Evolutionary conservation across 1,140 invertebrate genomes (phyloP).

Genomic region (Drosophila bipectinata): DNA sequence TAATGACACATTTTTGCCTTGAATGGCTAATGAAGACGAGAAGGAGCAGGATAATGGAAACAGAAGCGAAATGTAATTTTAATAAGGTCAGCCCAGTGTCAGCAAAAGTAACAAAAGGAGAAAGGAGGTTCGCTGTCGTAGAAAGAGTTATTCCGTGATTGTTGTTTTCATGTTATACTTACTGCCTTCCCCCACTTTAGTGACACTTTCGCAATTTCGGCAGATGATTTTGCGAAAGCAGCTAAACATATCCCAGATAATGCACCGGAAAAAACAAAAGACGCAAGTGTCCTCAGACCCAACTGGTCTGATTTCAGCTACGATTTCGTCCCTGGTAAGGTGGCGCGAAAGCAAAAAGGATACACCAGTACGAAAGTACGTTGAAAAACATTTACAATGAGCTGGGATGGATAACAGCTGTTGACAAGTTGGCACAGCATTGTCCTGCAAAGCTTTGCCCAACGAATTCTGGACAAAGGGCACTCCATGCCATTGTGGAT

Average conservation of each 20-base stretch:
- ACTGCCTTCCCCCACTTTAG: slow-evolving; percentile 42
- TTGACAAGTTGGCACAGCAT: slow-evolving; percentile 21
- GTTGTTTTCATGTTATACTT: slow-evolving; percentile 25
- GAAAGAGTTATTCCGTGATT: slow-evolving; percentile 56
- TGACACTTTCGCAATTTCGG: slow-evolving; percentile 75
- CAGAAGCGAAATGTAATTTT: slow-evolving; percentile 57
- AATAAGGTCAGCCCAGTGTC: slow-evolving; percentile 34
- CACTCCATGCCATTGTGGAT: slow-evolving; percentile 12
- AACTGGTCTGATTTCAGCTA: slow-evolving; percentile 19
- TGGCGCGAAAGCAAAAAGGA: slow-evolving; percentile 8
- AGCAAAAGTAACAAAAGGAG: background rate
- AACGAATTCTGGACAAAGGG: slow-evolving; percentile 12
- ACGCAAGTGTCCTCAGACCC: slow-evolving; percentile 13
- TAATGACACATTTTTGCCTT: slow-evolving; percentile 25
- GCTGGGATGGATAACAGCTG: slow-evolving; percentile 38
- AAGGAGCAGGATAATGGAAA: slow-evolving; percentile 8
- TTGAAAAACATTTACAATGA: slow-evolving; percentile 78
- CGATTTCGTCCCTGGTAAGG: slow-evolving; percentile 14
- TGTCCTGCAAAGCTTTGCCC: slow-evolving; percentile 12
- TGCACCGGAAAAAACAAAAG: slow-evolving; percentile 55
- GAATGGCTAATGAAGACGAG: slow-evolving; percentile 13
- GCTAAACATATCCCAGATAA: slow-evolving; percentile 54
- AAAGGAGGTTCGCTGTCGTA: slow-evolving; percentile 30
- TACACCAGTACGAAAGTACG: slow-evolving; percentile 62
- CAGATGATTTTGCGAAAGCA: slow-evolving; percentile 51